Base-by-base conservation (phyloP, 2,797 vertebrate species). In the Periophthalmus magnuspinnatus region DNA sequence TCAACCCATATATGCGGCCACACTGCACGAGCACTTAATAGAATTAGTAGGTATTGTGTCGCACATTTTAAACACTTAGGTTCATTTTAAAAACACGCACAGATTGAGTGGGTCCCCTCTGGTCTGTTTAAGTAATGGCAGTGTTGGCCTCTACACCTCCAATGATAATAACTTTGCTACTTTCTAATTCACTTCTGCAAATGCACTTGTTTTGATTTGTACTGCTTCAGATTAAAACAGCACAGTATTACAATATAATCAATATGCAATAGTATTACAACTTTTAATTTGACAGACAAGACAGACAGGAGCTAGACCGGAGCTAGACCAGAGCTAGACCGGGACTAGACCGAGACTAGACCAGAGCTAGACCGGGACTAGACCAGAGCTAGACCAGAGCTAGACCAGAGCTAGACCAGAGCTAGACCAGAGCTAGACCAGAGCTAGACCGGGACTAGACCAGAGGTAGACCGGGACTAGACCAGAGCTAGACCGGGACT, bases 21-120 rank as follows among this genome's bases (percentile, higher is more conserved):
- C 86, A 81, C 83, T 72, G 76, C 75, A 80, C 74, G 73, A 70
- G 90, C 92, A 93, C 93, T 93, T 93, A 92, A 93, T 91, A 90
- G 92, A 93, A 94, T 94, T 93, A 94, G 90, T 89, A 91, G 87
- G 86, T 92, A 92, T 93, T 92, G 91, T 91, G 90, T 86, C 81
- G 86, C 88, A 91, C 90, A 92, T 93, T 92, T 92, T 81, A 90
- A 93, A 91, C 88, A 84, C 90, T 83, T 89, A 86, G 87, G 82
- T 62, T 7, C 67, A 72, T 87, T 89, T 85, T 82, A 87, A 79
- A 84, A 70, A 59, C 84, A 22, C 77, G 55, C 86, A 21, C 76
- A 72, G 81, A 82, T 79, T 74, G 83, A 60, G 72, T 73, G 82
- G 77, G 82, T 10, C 11, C 77, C 72, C 74, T 64, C 66, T 6